Conservation (phyloP, 2,888 invertebrate species). For the Andrena minutula region DNA sequence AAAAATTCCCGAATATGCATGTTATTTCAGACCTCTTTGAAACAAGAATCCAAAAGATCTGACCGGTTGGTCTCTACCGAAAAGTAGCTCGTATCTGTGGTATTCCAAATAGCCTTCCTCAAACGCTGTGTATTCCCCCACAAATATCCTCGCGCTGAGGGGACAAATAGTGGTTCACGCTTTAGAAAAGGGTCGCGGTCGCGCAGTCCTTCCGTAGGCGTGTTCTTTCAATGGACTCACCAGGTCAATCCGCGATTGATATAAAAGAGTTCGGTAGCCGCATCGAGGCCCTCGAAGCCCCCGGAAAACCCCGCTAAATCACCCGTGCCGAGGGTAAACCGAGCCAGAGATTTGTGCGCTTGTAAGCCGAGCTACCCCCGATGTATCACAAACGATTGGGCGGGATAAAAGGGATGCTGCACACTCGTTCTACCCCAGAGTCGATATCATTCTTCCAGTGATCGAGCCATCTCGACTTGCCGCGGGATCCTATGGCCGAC, state of each 20-base stretch:
- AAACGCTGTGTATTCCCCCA: not conserved
- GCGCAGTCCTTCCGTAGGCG: slow-evolving; percentile 50
- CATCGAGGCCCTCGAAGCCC: slow-evolving; percentile 73
- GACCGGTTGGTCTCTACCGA: not conserved
- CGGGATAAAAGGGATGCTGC: slow-evolving; percentile 82
- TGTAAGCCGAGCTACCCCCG: slow-evolving; percentile 76
- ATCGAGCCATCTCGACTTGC: slow-evolving; percentile 52
- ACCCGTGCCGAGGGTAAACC: slow-evolving; percentile 79
- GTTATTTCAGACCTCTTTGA: not conserved
- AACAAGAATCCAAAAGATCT: not conserved
- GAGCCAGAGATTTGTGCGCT: slow-evolving; percentile 80
- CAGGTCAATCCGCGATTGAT: slow-evolving; percentile 79
- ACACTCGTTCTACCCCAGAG: slow-evolving; percentile 67
- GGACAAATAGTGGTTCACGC: slow-evolving; percentile 61
- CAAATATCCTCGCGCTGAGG: slow-evolving; percentile 5
- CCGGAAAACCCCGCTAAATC: slow-evolving; percentile 81
- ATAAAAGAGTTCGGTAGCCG: slow-evolving; percentile 79
- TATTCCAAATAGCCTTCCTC: not conserved
- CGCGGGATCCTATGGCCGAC: slow-evolving; percentile 52
- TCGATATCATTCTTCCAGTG: slow-evolving; percentile 76
- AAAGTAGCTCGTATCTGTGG: not conserved
- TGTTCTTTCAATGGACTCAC: slow-evolving; percentile 64
- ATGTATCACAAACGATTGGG: slow-evolving; percentile 84
- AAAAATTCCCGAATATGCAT: too few species aligned
- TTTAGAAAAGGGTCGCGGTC: slow-evolving; percentile 44